A percentile compares a stretch with the other conserved stretches of the same genome.
These are phyloP conservation scores for Clarias macrocephalus DNA, from an alignment of 2,113 vertebrate genomes.

Conservation along the genomic window DNA sequence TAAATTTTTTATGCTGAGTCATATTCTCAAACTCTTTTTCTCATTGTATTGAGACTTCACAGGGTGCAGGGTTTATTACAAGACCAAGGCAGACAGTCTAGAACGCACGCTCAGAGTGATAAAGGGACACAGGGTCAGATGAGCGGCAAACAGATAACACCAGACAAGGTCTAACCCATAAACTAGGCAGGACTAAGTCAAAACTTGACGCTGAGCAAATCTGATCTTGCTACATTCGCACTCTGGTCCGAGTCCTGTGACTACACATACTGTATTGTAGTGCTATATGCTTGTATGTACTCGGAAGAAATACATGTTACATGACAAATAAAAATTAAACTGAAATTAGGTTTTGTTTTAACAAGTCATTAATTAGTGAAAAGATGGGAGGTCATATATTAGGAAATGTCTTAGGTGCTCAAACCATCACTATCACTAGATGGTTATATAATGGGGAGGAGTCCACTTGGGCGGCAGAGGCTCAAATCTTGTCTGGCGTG, in stretches of 20 bases:
- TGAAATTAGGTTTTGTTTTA: too few relatives aligned
- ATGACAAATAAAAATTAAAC: too few relatives aligned
- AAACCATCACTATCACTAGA: neutral
- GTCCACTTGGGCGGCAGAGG: too few relatives aligned
- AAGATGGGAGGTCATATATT: neutral
- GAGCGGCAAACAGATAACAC: neutral
- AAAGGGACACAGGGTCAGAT: neutral
- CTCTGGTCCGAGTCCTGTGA: too few relatives aligned
- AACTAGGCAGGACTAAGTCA: neutral
- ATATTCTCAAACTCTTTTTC: neutral
- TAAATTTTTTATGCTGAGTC: too few relatives aligned
- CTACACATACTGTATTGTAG: too few relatives aligned
- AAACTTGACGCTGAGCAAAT: neutral
- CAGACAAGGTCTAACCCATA: neutral
- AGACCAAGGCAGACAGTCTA: neutral
- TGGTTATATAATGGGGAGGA: neutral
- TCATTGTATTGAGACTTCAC: neutral
- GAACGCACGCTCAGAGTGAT: neutral
- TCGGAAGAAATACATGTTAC: too few relatives aligned
- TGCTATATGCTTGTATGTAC: too few relatives aligned
- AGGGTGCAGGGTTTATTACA: neutral
- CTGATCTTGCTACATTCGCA: too few relatives aligned
- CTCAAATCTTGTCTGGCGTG: too few relatives aligned
- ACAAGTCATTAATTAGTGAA: neutral
- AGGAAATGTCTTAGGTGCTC: neutral